Evolutionary conservation across 2,888 invertebrate species (phyloP).

Genomic region (Neria commutata): DNA sequence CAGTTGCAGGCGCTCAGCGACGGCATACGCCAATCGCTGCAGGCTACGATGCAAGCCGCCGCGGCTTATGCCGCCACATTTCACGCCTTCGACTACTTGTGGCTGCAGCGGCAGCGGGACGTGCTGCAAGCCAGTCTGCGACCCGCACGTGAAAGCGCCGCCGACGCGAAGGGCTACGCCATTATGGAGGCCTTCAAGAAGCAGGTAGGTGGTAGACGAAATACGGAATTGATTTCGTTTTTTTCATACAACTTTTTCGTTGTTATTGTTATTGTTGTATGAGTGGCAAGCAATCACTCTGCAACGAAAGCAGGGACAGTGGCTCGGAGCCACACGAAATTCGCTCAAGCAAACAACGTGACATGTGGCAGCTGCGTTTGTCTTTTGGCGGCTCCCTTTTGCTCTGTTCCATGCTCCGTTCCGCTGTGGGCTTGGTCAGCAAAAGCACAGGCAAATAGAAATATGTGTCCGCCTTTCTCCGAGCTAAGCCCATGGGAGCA

Average conservation of each 20-base stretch:
- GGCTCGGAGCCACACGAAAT: no score
- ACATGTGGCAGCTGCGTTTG: no score
- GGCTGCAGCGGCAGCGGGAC: constrained; percentile 46
- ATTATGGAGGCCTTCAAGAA: constrained; percentile 57
- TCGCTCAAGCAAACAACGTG: no score
- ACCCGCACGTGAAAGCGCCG: constrained; percentile 33
- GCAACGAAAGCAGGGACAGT: no score
- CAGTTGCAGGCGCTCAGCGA: constrained; percentile 42
- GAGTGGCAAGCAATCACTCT: no score
- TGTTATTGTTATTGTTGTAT: no score
- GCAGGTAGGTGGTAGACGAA: constrained; percentile 44
- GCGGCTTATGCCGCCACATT: constrained; percentile 50
- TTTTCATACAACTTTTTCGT: no score
- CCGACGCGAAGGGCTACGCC: constrained; percentile 44
- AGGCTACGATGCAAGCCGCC: constrained; percentile 45
- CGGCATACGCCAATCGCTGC: constrained; percentile 43
- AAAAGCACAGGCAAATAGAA: no score
- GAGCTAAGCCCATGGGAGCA: constrained; percentile 56
- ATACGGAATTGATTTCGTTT: neutral
- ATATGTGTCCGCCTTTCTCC: no score
- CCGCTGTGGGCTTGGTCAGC: no score
- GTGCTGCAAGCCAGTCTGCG: constrained; percentile 44
- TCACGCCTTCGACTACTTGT: constrained; percentile 50
- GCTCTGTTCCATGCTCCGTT: no score
- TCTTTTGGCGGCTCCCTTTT: no score